Base-by-base conservation (phyloP, 2,113 vertebrate genomes). In the Verasper variegatus region DNA sequence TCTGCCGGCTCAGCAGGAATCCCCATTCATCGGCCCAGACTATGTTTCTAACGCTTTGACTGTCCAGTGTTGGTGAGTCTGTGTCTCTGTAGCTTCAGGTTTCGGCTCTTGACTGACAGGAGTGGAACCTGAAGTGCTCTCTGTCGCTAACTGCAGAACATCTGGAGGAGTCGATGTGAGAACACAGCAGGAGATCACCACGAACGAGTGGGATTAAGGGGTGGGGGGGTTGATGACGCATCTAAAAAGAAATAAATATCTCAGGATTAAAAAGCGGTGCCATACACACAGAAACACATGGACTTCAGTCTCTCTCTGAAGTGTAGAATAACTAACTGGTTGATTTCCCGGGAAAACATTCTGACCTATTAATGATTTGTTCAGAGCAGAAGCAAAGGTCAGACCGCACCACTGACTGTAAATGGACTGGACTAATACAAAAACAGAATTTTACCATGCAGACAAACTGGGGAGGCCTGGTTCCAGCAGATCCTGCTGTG, bases 321-420 rank as follows among this genome's bases (percentile, higher is more conserved):
- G 42, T 42, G 11, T 11, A 42, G 40, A 42, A 13, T 13, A 42
- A 42, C 23, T 60, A n/a, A 26, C 59, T 27, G 68, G 56, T 68
- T 73, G 51, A 52, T 58, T 68, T 31, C 18, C 57, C 6, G 7
- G 40, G 7, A 21, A 49, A 23, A 31, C 52, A 35, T 47, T 58
- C 31, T 20, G 56, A 68, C 20, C 20, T 11, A 35, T 62, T 42
- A 18, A 49, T 65, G 75, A 71, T 64, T 56, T 58, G 26, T 61
- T 60, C 52, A 70, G 45, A 62, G 76, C 72, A 64, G 47, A 37
- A 40, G 52, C n/a, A 55, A 64, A 81, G 67, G 61, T 81, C 51
- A 68, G 27, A 49, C 55, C 51, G 67, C 15, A 21, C 58, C 52
- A 24, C 76, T 68, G 61, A 52, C 71, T 64, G 31, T 68, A 61